Percentiles rank a stretch among this genome's conserved stretches.
Evolutionary conservation across 2,888 invertebrate species (phyloP).

Genomic region (Dermolepida albohirtum): DNA sequence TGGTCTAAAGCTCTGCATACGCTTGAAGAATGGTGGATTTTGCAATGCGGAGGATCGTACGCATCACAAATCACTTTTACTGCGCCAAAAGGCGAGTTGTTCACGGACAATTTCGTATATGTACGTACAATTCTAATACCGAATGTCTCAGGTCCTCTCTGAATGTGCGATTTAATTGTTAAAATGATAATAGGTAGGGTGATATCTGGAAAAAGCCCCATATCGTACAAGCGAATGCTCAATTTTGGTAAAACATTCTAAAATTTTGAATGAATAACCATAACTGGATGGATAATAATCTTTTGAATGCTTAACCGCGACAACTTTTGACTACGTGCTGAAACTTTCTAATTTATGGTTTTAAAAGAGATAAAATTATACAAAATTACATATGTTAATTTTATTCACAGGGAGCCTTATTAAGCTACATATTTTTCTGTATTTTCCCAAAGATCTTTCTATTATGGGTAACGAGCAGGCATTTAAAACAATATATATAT

Average conservation of each 20-base stretch:
- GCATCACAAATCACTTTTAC: constrained; percentile 67
- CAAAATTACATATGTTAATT: too few species aligned
- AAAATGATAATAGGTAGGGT: constrained; percentile 30
- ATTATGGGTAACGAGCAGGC: too few species aligned
- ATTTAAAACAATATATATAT: too few species aligned
- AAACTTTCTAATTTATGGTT: too few species aligned
- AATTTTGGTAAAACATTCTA: constrained; percentile 4
- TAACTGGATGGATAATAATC: not conserved
- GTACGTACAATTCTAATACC: constrained; percentile 2
- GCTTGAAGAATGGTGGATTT: constrained; percentile 64
- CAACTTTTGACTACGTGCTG: too few species aligned
- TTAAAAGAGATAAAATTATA: too few species aligned
- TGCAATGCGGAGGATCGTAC: constrained; percentile 64
- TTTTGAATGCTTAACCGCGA: not conserved
- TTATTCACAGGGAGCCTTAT: too few species aligned
- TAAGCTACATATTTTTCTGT: too few species aligned
- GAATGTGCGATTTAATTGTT: constrained; percentile 33
- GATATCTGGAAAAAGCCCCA: constrained; percentile 18
- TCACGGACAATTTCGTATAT: constrained; percentile 22
- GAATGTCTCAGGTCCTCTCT: constrained; percentile 29
- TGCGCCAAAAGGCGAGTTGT: constrained; percentile 51
- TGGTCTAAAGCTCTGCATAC: constrained; percentile 33
- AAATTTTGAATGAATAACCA: constrained; percentile 20
- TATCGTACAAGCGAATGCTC: constrained; percentile 1
- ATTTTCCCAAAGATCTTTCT: too few species aligned